phyloP scores from a whole-genome alignment of 37 sponge, comb jelly and placozoan species.

The Oopsacas minuta region DNA sequence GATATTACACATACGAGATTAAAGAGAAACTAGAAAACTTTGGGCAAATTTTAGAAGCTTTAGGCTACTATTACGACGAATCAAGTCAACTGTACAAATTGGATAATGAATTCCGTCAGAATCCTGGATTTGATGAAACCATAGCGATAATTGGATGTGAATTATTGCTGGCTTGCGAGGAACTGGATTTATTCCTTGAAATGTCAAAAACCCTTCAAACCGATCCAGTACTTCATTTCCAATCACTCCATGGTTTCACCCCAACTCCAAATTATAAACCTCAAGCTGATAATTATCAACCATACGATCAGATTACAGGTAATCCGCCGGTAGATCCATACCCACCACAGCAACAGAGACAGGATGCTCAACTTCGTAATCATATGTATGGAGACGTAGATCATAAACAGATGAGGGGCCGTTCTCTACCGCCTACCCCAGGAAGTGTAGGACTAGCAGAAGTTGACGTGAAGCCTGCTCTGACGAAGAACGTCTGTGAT shows the following conservation, averaged over 20 bases:
- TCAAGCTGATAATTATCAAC: background rate
- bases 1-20: background rate
- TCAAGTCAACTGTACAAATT: background rate
- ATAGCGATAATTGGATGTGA: background rate
- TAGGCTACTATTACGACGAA: background rate
- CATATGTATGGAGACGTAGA: too few species aligned
- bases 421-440: too few species aligned
- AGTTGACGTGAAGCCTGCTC: too few species aligned
- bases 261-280: background rate
- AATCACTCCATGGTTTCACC: too few species aligned
- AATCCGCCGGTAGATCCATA: too few species aligned
- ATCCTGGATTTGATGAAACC: background rate
- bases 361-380: too few species aligned
- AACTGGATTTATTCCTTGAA: background rate
- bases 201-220: background rate
- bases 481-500: too few species aligned
- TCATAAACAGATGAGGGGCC: too few species aligned
- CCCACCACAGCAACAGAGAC: too few species aligned
- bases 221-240: too few species aligned
- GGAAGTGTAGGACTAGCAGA: too few species aligned
- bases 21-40: background rate
- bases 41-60: background rate
- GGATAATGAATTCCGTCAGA: background rate
- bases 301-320: too few species aligned
- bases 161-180: background rate